Evolutionary conservation across 2,113 vertebrate genomes (phyloP).

Genomic region (Baryphthengus martii): DNA sequence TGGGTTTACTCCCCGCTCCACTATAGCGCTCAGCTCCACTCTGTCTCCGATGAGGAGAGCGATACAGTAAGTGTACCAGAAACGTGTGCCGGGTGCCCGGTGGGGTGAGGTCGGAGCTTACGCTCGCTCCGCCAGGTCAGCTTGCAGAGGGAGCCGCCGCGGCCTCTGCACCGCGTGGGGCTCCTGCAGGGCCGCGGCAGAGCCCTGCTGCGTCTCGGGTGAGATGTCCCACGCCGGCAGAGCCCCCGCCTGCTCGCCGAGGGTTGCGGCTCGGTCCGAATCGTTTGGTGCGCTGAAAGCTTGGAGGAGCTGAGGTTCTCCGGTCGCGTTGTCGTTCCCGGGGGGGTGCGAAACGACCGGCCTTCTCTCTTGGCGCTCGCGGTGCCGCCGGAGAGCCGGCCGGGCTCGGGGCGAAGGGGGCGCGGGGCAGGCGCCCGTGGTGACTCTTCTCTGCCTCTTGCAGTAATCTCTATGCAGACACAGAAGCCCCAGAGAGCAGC

Average conservation of each 20-base stretch:
- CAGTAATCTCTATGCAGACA: slow-evolving; percentile 79
- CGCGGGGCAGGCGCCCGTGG: rapidly evolving
- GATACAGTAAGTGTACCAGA: slow-evolving; percentile 92
- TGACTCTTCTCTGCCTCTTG: neutral
- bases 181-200: neutral
- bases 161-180: neutral
- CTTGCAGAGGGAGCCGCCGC: neutral
- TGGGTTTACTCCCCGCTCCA: slow-evolving; percentile 99
- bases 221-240: neutral
- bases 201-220: neutral
- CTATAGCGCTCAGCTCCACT: slow-evolving; percentile 89
- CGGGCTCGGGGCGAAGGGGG: neutral
- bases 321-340: neutral
- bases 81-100: neutral
- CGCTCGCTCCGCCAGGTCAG: neutral
- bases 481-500: slow-evolving; percentile 58
- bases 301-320: neutral
- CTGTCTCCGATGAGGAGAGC: slow-evolving; percentile 91
- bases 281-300: neutral
- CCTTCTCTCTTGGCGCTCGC: neutral
- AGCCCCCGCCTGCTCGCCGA: neutral
- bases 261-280: neutral
- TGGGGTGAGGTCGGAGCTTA: neutral
- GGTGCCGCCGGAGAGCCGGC: neutral
- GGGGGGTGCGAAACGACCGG: neutral